These are phyloP conservation scores for Hydrocynus forskahlii DNA, from an alignment of 2,797 vertebrate genomes.

Conservation along the genomic window DNA sequence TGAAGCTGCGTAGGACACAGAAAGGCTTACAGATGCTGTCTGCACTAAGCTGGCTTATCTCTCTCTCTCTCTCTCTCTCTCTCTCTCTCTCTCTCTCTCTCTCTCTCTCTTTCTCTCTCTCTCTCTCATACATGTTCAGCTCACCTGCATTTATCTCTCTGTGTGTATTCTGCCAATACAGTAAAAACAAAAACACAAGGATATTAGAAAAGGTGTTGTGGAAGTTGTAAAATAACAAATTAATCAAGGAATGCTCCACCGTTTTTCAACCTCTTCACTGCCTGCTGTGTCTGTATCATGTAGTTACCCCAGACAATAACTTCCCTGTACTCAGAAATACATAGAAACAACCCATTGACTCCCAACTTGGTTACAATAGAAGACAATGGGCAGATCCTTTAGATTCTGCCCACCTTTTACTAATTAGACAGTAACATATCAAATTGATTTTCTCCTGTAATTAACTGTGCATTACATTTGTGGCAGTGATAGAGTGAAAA, in stretches of 20 bases:
- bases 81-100: no score
- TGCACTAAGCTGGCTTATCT: constrained; percentile 40
- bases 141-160: constrained; percentile 12
- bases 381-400: no score
- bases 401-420: no score
- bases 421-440: no score
- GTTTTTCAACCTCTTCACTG: neutral
- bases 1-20: neutral
- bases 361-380: neutral
- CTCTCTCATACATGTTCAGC: neutral
- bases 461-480: no score
- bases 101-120: no score
- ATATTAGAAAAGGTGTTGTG: no score
- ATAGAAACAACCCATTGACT: neutral
- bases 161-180: neutral
- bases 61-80: constrained; percentile 18
- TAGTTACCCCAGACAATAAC: neutral
- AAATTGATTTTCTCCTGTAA: no score
- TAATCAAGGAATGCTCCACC: no score
- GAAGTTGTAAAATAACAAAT: no score
- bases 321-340: neutral
- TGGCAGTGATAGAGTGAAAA: neutral
- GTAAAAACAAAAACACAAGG: no score
- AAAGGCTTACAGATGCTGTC: constrained; percentile 33
- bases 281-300: neutral